Evolutionary conservation across 2,797 vertebrate species (phyloP).

Genomic region (Tachyglossus aculeatus): DNA sequence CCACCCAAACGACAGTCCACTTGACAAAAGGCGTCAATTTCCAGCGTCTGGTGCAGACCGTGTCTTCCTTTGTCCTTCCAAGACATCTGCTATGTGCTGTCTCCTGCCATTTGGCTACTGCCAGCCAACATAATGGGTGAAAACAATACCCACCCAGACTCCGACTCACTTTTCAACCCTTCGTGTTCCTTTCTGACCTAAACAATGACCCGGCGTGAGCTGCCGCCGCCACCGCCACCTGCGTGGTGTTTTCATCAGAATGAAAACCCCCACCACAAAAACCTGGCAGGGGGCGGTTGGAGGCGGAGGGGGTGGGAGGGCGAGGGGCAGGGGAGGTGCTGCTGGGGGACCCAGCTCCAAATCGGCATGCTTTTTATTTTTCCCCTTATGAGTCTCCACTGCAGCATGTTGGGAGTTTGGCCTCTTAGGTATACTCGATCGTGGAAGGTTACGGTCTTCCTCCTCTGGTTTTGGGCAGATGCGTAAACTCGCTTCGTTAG

Average conservation of each 20-base stretch:
- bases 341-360: constrained; percentile 51
- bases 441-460: constrained; percentile 60
- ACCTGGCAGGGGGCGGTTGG: constrained; percentile 8
- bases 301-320: constrained; percentile 44
- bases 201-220: constrained; percentile 72
- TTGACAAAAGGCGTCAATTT: constrained; percentile 72
- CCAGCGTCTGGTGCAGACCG: constrained; percentile 72
- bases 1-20: constrained; percentile 1
- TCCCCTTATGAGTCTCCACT: constrained; percentile 56
- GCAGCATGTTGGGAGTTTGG: constrained; percentile 67
- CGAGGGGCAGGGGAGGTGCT: constrained; percentile 28
- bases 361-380: constrained; percentile 72
- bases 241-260: constrained; percentile 50
- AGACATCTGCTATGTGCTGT: constrained; percentile 88
- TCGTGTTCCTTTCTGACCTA: constrained; percentile 80
- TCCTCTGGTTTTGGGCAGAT: constrained; percentile 18
- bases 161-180: constrained; percentile 52
- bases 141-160: constrained; percentile 66
- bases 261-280: constrained; percentile 57
- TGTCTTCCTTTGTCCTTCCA: constrained; percentile 78
- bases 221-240: constrained; percentile 30
- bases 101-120: constrained; percentile 78
- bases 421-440: constrained; percentile 61
- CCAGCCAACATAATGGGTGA: constrained; percentile 59
- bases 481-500: not conserved